These are phyloP conservation scores for Zygaena filipendulae DNA, from an alignment of 2,888 invertebrate genomes.

Conservation along the genomic window DNA sequence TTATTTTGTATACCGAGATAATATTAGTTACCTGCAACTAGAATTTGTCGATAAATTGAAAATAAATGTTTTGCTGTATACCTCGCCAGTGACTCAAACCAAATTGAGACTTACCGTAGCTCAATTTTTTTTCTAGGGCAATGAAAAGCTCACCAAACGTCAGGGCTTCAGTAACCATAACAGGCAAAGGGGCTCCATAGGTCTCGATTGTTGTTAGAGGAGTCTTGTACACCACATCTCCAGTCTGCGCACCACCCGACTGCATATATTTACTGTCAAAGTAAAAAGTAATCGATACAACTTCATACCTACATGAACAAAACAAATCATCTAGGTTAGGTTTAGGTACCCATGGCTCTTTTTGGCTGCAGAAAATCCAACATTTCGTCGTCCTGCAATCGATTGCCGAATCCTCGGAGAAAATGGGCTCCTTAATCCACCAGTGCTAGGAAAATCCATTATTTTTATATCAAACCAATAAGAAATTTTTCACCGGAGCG, in stretches of 20 bases:
- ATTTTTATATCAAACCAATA: too few relatives aligned
- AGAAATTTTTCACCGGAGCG: constrained; percentile 12
- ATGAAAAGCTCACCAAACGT: constrained; percentile 75
- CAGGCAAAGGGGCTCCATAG: constrained; percentile 85
- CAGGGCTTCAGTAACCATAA: constrained; percentile 88
- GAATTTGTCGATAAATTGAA: too few relatives aligned
- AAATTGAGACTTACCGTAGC: too few relatives aligned
- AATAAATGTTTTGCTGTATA: too few relatives aligned
- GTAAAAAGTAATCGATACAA: constrained; percentile 1
- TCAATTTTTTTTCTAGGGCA: too few relatives aligned
- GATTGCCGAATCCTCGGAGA: constrained; percentile 53
- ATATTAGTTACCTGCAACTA: too few relatives aligned
- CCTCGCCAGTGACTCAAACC: too few relatives aligned
- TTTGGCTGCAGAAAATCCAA: constrained; percentile 39
- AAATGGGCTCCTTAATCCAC: constrained; percentile 52
- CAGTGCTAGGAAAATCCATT: constrained; percentile 50
- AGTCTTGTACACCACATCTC: constrained; percentile 82
- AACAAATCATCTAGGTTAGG: too few relatives aligned
- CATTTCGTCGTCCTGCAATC: constrained; percentile 38
- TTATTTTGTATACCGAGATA: too few relatives aligned
- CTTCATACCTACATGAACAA: not conserved
- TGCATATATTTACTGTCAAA: constrained; percentile 38
- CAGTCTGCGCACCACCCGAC: constrained; percentile 39
- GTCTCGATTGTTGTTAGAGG: constrained; percentile 79
- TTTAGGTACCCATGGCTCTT: constrained; percentile 49